These are phyloP conservation scores for Oxycera nigricornis DNA, from an alignment of 2,888 invertebrate species.

Conservation along the genomic window DNA sequence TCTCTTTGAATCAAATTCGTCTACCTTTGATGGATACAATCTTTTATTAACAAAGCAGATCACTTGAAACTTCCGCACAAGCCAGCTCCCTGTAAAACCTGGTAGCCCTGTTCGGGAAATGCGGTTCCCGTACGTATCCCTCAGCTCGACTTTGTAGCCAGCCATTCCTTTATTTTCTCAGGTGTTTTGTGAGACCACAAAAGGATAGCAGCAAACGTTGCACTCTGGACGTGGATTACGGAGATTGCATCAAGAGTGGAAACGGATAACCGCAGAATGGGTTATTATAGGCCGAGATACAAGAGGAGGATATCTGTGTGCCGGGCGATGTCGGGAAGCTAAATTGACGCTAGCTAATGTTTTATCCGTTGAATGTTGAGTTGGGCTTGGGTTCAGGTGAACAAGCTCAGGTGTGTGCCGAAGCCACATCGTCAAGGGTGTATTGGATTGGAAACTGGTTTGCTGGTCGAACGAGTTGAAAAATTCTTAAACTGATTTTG, in stretches of 20 bases:
- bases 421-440: background rate
- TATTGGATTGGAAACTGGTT: background rate
- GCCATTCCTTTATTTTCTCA: background rate
- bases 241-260: constrained; percentile 11
- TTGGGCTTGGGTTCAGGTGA: background rate
- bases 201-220: constrained; percentile 13
- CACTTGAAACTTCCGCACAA: too few species aligned
- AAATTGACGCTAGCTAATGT: background rate
- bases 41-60: too few species aligned
- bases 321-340: background rate
- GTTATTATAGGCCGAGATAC: background rate
- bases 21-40: too few species aligned
- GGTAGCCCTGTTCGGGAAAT: too few species aligned
- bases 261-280: constrained; percentile 25
- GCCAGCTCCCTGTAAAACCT: too few species aligned
- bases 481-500: background rate
- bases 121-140: too few species aligned
- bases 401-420: background rate
- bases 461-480: background rate
- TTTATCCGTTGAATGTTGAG: background rate
- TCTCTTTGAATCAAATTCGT: too few species aligned
- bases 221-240: background rate
- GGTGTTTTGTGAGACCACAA: constrained; percentile 8
- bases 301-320: background rate
- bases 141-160: background rate